A percentile compares a stretch with the other conserved stretches of the same genome.
These are phyloP conservation scores for Melikaiella ostensackeni DNA, from an alignment of 2,888 invertebrate species.

Conservation along the genomic window DNA sequence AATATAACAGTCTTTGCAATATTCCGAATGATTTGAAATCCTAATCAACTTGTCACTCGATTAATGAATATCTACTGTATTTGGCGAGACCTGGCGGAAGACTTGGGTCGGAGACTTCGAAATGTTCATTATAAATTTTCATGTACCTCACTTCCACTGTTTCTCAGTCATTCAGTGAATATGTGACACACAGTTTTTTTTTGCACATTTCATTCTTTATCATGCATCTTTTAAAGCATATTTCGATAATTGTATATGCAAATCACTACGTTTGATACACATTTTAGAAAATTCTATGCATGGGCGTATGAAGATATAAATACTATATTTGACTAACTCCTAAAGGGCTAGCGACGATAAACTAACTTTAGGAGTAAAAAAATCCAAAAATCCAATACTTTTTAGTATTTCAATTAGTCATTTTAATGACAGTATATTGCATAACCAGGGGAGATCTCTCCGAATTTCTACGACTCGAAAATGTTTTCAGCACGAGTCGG, in stretches of 20 bases:
- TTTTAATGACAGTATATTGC: no score
- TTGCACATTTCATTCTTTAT: not conserved
- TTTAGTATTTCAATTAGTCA: conserved; percentile 28
- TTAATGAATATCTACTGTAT: not conserved
- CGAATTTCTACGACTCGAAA: no score
- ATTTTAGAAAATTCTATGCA: conserved; percentile 47
- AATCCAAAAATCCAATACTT: conserved; percentile 28
- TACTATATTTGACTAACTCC: conserved; percentile 51
- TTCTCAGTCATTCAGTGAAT: conserved; percentile 15
- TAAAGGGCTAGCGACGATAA: conserved; percentile 37
- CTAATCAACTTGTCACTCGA: not conserved
- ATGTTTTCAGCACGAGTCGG: no score
- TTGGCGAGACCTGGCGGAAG: conserved; percentile 18
- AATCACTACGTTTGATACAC: conserved; percentile 8
- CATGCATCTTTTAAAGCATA: conserved; percentile 12
- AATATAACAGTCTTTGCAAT: not conserved
- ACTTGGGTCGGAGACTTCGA: conserved; percentile 10
- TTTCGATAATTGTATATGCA: not conserved
- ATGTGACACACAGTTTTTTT: not conserved
- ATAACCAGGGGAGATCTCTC: no score
- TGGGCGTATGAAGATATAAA: conserved; percentile 52
- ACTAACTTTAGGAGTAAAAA: conserved; percentile 26
- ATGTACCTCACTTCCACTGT: not conserved
- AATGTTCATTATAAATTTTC: not conserved
- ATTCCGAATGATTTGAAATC: not conserved